Conservation (phyloP, 53 echinoderm and acorn worm species). For the Luidia sarsii region DNA sequence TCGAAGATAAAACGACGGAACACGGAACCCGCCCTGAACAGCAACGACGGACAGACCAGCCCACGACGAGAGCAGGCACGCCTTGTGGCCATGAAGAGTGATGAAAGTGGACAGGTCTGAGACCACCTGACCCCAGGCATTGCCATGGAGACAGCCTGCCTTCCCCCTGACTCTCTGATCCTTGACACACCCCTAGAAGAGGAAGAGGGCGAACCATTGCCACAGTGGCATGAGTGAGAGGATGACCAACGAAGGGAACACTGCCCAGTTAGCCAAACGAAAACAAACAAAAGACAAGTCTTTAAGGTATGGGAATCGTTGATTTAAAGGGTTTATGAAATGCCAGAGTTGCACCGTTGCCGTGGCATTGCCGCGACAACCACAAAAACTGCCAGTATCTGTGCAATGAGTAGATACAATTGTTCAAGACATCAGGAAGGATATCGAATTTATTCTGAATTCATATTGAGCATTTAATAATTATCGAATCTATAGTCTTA, state of each 20-base stretch:
- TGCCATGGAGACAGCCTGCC: too few relatives aligned
- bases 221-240: too few relatives aligned
- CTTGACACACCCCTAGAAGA: too few relatives aligned
- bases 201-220: too few relatives aligned
- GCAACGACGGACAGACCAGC: constrained; percentile 71
- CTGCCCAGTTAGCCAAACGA: too few relatives aligned
- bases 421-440: background rate
- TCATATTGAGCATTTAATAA: too few relatives aligned
- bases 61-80: constrained; percentile 74
- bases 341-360: background rate
- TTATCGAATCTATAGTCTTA: constrained; percentile 24
- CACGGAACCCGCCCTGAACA: constrained; percentile 89
- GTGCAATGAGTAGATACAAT: constrained; percentile 4
- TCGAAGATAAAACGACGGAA: constrained; percentile 94
- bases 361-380: background rate
- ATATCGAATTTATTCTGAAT: too few relatives aligned
- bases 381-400: constrained; percentile 16
- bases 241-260: too few relatives aligned
- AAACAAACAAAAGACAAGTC: too few relatives aligned
- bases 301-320: too few relatives aligned
- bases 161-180: too few relatives aligned
- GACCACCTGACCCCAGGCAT: constrained; percentile 20
- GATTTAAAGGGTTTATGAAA: too few relatives aligned
- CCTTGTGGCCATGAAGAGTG: constrained; percentile 92
- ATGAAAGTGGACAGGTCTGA: constrained; percentile 85